Evolutionary conservation across 2,797 vertebrate genomes (phyloP).

Genomic region (Gallinago nigripennis): DNA sequence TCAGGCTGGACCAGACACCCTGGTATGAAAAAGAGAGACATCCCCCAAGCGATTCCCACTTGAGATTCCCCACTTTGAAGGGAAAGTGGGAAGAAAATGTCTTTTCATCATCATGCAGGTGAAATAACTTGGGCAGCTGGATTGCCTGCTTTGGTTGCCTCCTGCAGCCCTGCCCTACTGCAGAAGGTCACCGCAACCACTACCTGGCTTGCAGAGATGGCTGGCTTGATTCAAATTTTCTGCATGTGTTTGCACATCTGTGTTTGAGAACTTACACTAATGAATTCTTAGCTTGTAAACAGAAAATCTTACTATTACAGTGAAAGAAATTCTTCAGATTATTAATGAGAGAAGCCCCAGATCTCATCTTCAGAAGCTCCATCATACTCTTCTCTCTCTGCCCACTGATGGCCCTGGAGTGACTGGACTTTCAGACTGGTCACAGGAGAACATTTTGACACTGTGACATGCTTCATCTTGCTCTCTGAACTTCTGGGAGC

Average conservation of each 20-base stretch:
- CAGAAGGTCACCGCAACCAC: background rate
- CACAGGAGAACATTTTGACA: background rate
- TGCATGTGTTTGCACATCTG: background rate
- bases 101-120: background rate
- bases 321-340: background rate
- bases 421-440: background rate
- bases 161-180: background rate
- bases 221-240: background rate
- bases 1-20: background rate
- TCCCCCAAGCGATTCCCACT: background rate
- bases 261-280: background rate
- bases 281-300: background rate
- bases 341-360: background rate
- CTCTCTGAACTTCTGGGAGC: background rate
- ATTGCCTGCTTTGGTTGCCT: background rate
- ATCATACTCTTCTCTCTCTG: background rate
- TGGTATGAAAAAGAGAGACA: background rate
- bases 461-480: background rate
- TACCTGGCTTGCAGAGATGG: background rate
- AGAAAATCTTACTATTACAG: background rate
- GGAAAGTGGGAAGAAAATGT: background rate
- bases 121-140: background rate
- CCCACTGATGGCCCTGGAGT: background rate
- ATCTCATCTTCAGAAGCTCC: background rate
- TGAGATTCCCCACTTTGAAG: too few species aligned